Base-by-base conservation (phyloP, 2,797 vertebrate genomes). In the Gallinago nigripennis region DNA sequence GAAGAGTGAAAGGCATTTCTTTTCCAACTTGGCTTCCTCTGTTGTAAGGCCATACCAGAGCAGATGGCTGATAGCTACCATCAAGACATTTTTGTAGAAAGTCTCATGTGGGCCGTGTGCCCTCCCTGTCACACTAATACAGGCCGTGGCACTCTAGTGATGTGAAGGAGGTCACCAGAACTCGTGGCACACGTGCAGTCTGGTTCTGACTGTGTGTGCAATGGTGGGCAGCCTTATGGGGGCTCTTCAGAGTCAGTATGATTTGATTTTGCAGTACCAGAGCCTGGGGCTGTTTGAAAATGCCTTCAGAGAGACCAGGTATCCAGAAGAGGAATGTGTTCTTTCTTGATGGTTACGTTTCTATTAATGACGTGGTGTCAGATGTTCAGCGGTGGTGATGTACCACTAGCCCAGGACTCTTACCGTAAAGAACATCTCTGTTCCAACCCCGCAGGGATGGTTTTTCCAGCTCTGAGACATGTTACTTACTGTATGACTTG, bases 381-480 rank as follows among this genome's bases (percentile, higher is more conserved):
- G 65, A 50, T 0, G 0, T 58, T 30, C 70, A 76, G 56, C n/a
- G 20, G 1, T 71, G 86, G 1, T 89, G 79, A 72, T 48, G 27
- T 45, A 20, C 43, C n/a, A 11, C 43, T 58, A 90, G 46, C 51
- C 37, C 21, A 4, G 18, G 71, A 31, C 71, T 75, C 61, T 89
- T 75, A 57, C 84, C 0, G 2, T 85, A 94, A 95, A 86, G 48
- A 96, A 28, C 71, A 57, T 91, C 53, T 33, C 21, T 61, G 80
- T 84, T 33, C 45, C 48, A 87, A 2, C 45, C 11, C 24, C 3
- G 0, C 58, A 65, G 60, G 70, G 45, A 19, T 79, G 35, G 0
- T n/a, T 88, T 81, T 83, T 82, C 82, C 31, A 39, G 56, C 83
- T 94, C 43, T 86, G 90, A 94, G 56, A 91, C 20, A 8, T 63